Conservation (phyloP, 2,113 vertebrate genomes). For the Cyprinodon variegatus region DNA sequence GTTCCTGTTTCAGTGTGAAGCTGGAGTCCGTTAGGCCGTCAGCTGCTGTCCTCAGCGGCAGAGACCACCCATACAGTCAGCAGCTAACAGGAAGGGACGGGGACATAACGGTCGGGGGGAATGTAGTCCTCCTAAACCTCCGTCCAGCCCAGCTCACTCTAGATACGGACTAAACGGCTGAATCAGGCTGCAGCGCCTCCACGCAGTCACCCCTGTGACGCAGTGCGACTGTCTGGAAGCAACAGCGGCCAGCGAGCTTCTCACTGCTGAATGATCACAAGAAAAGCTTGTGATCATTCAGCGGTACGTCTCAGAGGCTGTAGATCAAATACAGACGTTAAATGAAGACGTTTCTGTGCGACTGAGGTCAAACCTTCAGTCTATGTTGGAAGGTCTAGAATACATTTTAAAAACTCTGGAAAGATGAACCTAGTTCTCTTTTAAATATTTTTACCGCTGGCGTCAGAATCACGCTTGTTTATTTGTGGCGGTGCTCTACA, state of each 20-base stretch:
- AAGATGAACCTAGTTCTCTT: neutral
- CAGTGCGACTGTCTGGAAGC: conserved; percentile 32
- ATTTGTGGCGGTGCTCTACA: neutral
- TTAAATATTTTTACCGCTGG: neutral
- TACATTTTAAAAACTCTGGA: conserved; percentile 16
- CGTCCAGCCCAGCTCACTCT: conserved; percentile 20
- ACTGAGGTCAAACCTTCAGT: conserved; percentile 20
- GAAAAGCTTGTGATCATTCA: conserved; percentile 18
- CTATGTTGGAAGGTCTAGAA: conserved; percentile 13
- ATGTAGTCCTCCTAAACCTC: conserved; percentile 44
- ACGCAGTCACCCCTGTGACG: conserved; percentile 30
- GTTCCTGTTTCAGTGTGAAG: conserved; percentile 9
- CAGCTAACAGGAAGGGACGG: conserved; percentile 44
- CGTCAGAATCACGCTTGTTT: neutral
- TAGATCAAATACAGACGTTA: conserved; percentile 63
- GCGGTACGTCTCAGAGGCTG: conserved; percentile 16
- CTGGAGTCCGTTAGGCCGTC: conserved; percentile 24
- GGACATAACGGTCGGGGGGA: conserved; percentile 60
- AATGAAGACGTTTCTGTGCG: conserved; percentile 45
- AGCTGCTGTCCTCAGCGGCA: conserved; percentile 21
- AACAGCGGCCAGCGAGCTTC: conserved; percentile 19
- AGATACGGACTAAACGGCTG: conserved; percentile 44
- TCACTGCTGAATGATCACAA: conserved; percentile 20
- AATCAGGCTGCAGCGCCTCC: conserved; percentile 29
- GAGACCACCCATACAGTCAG: conserved; percentile 63